These are phyloP conservation scores for Synanthedon andrenaeformis DNA, from an alignment of 2,888 invertebrate species.

Conservation along the genomic window DNA sequence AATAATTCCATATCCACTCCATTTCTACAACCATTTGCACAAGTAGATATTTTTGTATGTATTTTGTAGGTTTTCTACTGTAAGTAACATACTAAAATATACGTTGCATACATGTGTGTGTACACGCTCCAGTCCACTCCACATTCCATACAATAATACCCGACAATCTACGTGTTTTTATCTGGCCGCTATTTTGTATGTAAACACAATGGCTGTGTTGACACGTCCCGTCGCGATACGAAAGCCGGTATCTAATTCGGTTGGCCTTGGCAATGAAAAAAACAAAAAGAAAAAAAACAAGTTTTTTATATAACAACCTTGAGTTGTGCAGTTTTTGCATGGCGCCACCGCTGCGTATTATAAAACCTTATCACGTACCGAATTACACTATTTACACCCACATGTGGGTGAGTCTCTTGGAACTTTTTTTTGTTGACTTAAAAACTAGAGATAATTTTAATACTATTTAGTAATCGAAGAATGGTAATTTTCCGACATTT, in stretches of 20 bases:
- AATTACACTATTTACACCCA: neutral
- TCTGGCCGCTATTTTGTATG: conserved; percentile 30
- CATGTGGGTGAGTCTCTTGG: neutral
- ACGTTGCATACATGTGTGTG: neutral
- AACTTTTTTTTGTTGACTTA: neutral
- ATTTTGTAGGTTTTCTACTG: no score
- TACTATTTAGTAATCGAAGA: no score
- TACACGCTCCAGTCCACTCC: conserved; percentile 7
- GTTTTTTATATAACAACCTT: conserved; percentile 37
- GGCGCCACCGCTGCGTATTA: conserved; percentile 17
- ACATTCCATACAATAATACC: conserved; percentile 11
- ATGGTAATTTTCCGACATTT: no score
- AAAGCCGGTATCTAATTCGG: conserved; percentile 57
- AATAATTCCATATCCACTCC: no score
- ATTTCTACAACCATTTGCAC: no score
- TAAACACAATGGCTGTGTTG: conserved; percentile 53
- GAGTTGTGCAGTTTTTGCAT: conserved; percentile 26
- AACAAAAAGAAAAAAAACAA: conserved; percentile 52
- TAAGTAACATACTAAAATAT: neutral
- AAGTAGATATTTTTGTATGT: no score
- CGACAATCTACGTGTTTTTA: conserved; percentile 19
- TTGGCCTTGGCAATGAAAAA: conserved; percentile 68
- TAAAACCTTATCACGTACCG: conserved; percentile 14
- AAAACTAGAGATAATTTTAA: no score
- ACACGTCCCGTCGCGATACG: conserved; percentile 50